phyloP scores from a whole-genome alignment of 2,797 vertebrate species.

The Cottoperca gobio region DNA sequence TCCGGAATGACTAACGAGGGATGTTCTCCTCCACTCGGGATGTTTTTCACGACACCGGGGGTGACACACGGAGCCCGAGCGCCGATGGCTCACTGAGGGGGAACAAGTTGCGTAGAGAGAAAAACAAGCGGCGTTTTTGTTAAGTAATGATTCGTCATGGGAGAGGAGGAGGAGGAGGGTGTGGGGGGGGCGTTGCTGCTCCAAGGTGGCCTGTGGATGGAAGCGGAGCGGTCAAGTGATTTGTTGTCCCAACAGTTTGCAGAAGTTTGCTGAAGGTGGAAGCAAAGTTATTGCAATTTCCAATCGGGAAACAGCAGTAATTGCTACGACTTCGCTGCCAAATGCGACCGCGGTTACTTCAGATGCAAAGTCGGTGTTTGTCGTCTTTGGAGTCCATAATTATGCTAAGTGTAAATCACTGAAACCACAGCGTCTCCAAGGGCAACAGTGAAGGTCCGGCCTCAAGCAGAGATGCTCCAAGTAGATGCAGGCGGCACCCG shows the following conservation, averaged over 20 bases:
- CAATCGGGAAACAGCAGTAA: slow-evolving; percentile 75
- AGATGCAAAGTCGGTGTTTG: slow-evolving; percentile 71
- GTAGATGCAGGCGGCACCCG: slow-evolving; percentile 1
- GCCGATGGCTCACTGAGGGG: slow-evolving; percentile 22
- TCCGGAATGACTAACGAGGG: slow-evolving; percentile 67
- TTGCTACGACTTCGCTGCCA: slow-evolving; percentile 60
- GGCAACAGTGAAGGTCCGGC: slow-evolving; percentile 50
- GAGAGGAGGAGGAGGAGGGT: slow-evolving; percentile 14
- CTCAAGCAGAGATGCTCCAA: slow-evolving; percentile 45
- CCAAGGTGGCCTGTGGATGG: slow-evolving; percentile 84
- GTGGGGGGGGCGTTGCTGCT: slow-evolving; percentile 45
- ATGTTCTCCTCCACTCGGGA: slow-evolving; percentile 18
- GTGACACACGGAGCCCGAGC: slow-evolving; percentile 30
- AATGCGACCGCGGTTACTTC: slow-evolving; percentile 62
- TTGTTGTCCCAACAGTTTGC: slow-evolving; percentile 79
- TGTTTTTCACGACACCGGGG: background rate
- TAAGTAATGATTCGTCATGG: slow-evolving; percentile 40
- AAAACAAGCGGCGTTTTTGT: slow-evolving; percentile 66
- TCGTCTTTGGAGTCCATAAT: slow-evolving; percentile 72
- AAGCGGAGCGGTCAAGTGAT: slow-evolving; percentile 79
- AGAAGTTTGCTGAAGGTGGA: slow-evolving; percentile 79
- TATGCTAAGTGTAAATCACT: slow-evolving; percentile 75
- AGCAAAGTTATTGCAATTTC: slow-evolving; percentile 74
- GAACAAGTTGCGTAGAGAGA: slow-evolving; percentile 29
- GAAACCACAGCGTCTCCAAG: slow-evolving; percentile 60